These are phyloP conservation scores for Siniperca knerii DNA, from an alignment of 2,113 vertebrate species.

Conservation along the genomic window DNA sequence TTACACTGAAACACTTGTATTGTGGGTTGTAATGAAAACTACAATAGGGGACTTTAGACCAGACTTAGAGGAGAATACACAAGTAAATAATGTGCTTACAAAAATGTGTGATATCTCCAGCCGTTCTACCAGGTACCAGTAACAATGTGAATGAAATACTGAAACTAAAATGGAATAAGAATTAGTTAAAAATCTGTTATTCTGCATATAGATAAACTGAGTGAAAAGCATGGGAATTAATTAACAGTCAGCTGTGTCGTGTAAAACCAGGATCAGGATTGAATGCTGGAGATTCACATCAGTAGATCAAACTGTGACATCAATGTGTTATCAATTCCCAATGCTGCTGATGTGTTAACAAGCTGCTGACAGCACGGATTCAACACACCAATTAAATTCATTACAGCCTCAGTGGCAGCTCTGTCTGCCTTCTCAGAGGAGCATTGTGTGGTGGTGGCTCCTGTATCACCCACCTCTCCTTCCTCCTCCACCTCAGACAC, in stretches of 20 bases:
- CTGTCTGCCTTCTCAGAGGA: not conserved
- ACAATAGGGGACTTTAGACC: not conserved
- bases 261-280: not conserved
- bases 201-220: not conserved
- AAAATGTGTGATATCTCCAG: not conserved
- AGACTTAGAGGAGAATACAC: not conserved
- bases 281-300: not conserved
- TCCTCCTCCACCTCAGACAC: not conserved
- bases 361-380: conserved; percentile 46
- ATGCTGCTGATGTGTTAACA: conserved; percentile 49
- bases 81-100: too few species aligned
- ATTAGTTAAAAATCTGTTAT: not conserved
- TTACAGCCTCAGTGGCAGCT: conserved; percentile 20
- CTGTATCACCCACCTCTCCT: not conserved
- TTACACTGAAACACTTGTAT: not conserved
- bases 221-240: not conserved
- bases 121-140: not conserved
- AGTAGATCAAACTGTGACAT: not conserved
- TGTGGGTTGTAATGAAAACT: not conserved
- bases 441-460: not conserved
- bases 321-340: conserved; percentile 26
- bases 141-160: not conserved
- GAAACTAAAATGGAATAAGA: not conserved
- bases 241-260: not conserved
- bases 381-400: conserved; percentile 55